Evolutionary conservation across 2,113 vertebrate species (phyloP).

Genomic region (Nesogale talazaci): DNA sequence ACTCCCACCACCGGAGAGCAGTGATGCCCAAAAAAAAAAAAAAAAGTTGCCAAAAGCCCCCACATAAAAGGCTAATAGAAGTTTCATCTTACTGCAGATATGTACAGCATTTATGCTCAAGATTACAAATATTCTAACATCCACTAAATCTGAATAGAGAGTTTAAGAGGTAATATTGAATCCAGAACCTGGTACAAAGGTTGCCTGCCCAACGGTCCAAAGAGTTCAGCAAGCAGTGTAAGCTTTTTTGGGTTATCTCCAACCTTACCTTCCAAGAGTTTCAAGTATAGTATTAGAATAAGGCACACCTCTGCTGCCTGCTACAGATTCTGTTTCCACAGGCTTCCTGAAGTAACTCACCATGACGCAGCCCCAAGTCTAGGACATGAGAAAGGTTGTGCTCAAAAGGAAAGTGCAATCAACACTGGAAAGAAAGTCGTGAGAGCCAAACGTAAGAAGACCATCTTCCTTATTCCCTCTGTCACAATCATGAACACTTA

Average conservation of each 20-base stretch:
- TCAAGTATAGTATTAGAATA: background rate
- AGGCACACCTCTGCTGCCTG: constrained; percentile 5
- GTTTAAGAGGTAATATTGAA: background rate
- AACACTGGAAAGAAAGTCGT: constrained; percentile 44
- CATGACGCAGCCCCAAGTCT: constrained; percentile 20
- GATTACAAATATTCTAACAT: constrained; percentile 47
- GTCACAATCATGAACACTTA: constrained; percentile 57
- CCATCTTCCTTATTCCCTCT: constrained; percentile 50
- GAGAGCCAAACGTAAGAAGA: constrained; percentile 49
- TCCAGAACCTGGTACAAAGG: constrained; percentile 9
- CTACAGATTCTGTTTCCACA: constrained; percentile 36
- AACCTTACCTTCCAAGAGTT: background rate
- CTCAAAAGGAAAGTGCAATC: constrained; percentile 48
- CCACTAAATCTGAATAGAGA: background rate
- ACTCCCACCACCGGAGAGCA: too few species aligned
- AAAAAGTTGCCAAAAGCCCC: too few species aligned
- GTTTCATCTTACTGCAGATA: background rate
- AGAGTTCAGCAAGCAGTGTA: constrained; percentile 18
- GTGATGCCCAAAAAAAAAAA: too few species aligned
- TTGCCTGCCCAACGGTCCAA: constrained; percentile 11
- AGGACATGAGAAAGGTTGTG: constrained; percentile 48
- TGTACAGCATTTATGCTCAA: constrained; percentile 6
- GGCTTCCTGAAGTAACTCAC: constrained; percentile 58
- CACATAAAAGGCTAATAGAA: background rate
- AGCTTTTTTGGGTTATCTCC: background rate